These are phyloP conservation scores for Microtus richardsoni DNA, from an alignment of 2,113 vertebrate genomes.

Conservation along the genomic window DNA sequence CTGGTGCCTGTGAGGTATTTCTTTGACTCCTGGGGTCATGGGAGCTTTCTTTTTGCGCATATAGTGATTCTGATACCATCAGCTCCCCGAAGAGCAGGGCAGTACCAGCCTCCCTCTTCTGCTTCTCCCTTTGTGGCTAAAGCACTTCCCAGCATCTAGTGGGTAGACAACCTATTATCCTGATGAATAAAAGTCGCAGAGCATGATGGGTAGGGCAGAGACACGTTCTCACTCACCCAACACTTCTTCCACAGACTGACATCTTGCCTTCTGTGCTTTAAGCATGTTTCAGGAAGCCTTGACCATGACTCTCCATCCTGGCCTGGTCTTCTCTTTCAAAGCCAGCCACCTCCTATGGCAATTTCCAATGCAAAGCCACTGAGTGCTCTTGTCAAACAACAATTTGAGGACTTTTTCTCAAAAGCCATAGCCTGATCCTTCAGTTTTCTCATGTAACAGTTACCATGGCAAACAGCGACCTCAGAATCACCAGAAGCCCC, in stretches of 20 bases:
- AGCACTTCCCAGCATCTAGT: background rate
- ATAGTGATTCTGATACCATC: background rate
- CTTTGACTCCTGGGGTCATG: background rate
- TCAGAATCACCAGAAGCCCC: conserved; percentile 82
- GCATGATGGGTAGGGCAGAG: background rate
- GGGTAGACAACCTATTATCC: background rate
- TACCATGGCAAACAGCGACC: conserved; percentile 56
- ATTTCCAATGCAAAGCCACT: conserved; percentile 44
- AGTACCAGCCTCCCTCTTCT: fast-evolving
- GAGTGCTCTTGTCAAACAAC: background rate
- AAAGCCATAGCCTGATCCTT: conserved; percentile 77
- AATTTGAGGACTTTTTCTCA: conserved; percentile 70
- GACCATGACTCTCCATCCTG: too few species aligned
- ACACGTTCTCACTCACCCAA: fast-evolving
- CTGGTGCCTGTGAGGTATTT: background rate
- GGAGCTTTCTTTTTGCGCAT: conserved; percentile 2
- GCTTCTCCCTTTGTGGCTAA: background rate
- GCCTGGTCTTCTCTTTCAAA: background rate
- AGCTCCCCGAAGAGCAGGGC: background rate
- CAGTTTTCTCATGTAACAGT: conserved; percentile 81
- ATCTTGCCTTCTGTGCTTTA: background rate
- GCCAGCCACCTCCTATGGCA: background rate
- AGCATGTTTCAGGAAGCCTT: background rate
- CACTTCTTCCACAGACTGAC: background rate
- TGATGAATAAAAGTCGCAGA: background rate